These are phyloP conservation scores for Agrilus planipennis DNA, from an alignment of 1,140 invertebrate genomes.

Conservation along the genomic window DNA sequence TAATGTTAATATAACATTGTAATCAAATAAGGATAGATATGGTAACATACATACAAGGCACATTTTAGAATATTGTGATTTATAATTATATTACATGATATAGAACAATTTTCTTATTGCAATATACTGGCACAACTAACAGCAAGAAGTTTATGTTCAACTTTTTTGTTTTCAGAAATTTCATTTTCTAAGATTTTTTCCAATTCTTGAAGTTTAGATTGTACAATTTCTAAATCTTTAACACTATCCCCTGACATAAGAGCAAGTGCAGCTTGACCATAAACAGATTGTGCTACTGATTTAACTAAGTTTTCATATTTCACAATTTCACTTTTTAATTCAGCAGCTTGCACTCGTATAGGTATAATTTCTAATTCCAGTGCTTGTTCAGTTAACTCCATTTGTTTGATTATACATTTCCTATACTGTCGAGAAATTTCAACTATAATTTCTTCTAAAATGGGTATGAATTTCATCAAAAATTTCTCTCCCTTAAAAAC, in stretches of 20 bases:
- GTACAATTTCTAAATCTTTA: no score
- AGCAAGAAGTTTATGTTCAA: no score
- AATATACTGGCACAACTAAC: no score
- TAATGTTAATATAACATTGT: no score
- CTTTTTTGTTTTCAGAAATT: no score
- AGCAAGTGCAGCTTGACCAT: constrained; percentile 13
- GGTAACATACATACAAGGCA: no score
- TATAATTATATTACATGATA: no score
- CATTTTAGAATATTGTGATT: no score
- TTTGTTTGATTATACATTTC: constrained; percentile 24
- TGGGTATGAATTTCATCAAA: constrained; percentile 20
- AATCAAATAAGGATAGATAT: no score
- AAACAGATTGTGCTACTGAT: constrained; percentile 21
- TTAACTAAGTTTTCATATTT: constrained; percentile 21
- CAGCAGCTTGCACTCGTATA: constrained; percentile 18
- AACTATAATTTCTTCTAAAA: constrained; percentile 18
- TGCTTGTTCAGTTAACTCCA: constrained; percentile 21
- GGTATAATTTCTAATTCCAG: constrained; percentile 26
- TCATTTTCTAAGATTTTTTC: no score
- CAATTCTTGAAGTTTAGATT: no score
- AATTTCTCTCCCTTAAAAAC: constrained; percentile 19
- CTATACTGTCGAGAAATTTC: constrained; percentile 24
- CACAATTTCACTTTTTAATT: constrained; percentile 23
- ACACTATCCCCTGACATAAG: constrained; percentile 6
- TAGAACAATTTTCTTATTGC: no score